Evolutionary conservation across 37 sponge, comb jelly and placozoan genomes (phyloP).

Genomic region (Tethya wilhelma): DNA sequence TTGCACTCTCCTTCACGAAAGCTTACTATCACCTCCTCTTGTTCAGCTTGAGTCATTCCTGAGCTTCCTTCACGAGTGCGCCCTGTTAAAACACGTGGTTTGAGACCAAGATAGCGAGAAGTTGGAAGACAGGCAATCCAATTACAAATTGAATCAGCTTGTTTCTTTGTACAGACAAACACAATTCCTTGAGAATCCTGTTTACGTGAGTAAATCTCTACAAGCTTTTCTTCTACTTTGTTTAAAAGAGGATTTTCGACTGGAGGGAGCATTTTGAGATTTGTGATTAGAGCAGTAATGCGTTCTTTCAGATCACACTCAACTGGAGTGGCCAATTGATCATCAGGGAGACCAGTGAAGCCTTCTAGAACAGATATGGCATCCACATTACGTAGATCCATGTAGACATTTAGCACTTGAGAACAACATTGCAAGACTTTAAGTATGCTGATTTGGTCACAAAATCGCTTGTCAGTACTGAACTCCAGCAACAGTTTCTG

Average conservation of each 20-base stretch:
- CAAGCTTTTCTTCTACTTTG: conserved; percentile 16
- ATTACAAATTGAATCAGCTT: conserved; percentile 26
- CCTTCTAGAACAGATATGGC: conserved; percentile 43
- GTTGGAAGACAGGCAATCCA: conserved; percentile 26
- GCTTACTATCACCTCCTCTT: conserved; percentile 62
- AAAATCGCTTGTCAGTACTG: conserved; percentile 9
- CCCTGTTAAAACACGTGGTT: conserved; percentile 38
- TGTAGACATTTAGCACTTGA: conserved; percentile 45
- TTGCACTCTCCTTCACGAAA: conserved; percentile 82
- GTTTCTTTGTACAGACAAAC: conserved; percentile 58
- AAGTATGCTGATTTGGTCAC: conserved; percentile 28
- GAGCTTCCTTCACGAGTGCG: conserved; percentile 34
- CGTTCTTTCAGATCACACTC: conserved; percentile 33
- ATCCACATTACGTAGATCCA: conserved; percentile 52
- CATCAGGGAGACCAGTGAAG: conserved; percentile 8
- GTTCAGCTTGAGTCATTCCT: conserved; percentile 71
- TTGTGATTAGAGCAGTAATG: not conserved
- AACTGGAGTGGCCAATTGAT: conserved; percentile 10
- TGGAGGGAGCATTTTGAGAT: not conserved
- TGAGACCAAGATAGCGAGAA: not conserved
- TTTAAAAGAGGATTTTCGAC: conserved; percentile 45
- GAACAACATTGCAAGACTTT: conserved; percentile 33
- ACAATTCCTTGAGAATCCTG: conserved; percentile 36
- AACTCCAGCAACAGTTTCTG: conserved; percentile 11
- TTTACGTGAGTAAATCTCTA: conserved; percentile 1